Evolutionary conservation across 1,140 invertebrate species (phyloP).

Genomic region (Penaeus indicus): DNA sequence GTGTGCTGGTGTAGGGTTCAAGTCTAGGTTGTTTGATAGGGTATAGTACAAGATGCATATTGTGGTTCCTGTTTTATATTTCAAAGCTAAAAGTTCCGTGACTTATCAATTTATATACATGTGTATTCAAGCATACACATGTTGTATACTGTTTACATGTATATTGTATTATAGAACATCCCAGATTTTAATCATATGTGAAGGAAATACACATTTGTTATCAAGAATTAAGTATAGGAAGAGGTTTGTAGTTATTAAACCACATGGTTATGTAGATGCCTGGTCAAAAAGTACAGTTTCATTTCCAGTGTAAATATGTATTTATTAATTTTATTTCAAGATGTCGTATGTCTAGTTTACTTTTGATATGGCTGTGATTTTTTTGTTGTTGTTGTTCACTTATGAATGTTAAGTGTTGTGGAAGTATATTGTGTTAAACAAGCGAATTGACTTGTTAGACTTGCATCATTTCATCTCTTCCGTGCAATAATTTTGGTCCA

Average conservation of each 20-base stretch:
- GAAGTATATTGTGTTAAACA: not conserved
- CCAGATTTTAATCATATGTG: too few species aligned
- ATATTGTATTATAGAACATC: too few species aligned
- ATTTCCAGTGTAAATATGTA: conserved; percentile 21
- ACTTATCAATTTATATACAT: too few species aligned
- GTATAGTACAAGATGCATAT: conserved; percentile 8
- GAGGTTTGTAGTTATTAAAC: too few species aligned
- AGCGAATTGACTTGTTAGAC: conserved; percentile 2
- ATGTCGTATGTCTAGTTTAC: not conserved
- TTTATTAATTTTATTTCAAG: not conserved
- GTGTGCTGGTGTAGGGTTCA: conserved; percentile 40
- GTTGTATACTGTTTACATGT: too few species aligned
- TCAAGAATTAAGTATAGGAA: too few species aligned
- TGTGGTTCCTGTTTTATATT: conserved; percentile 1
- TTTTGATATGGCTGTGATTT: conserved; percentile 31
- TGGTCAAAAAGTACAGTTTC: not conserved
- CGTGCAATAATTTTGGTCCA: too few species aligned
- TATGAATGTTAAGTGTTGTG: conserved; percentile 26
- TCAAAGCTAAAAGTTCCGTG: too few species aligned
- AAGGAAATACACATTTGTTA: too few species aligned
- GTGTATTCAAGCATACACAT: too few species aligned
- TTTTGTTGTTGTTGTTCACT: not conserved
- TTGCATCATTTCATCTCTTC: too few species aligned
- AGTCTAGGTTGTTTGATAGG: not conserved
- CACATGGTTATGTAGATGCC: too few species aligned